Conservation (phyloP, 1,140 invertebrate genomes). For the Pissodes strobi region DNA sequence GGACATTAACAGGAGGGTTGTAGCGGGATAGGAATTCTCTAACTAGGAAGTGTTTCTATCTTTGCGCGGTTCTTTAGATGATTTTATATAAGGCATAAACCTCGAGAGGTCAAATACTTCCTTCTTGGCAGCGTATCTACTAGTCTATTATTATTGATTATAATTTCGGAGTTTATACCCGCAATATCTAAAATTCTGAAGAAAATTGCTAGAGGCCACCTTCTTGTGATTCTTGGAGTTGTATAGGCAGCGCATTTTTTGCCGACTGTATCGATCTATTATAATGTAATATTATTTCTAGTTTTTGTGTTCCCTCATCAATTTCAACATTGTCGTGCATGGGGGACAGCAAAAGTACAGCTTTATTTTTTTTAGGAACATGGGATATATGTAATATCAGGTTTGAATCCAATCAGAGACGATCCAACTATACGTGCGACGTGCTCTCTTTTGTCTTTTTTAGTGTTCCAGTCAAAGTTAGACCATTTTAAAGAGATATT, state of each 20-base stretch:
- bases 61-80: too few species aligned
- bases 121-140: too few species aligned
- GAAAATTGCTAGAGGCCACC: slow-evolving; percentile 61
- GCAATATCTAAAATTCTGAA: slow-evolving; percentile 60
- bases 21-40: too few species aligned
- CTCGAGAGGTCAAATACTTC: too few species aligned
- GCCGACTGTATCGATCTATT: slow-evolving; percentile 54
- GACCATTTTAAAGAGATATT: slow-evolving; percentile 41
- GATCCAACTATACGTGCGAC: slow-evolving; percentile 31
- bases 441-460: slow-evolving; percentile 47
- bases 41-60: too few species aligned
- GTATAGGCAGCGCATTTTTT: slow-evolving; percentile 35
- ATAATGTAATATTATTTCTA: slow-evolving; percentile 54
- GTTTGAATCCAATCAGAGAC: slow-evolving; percentile 45
- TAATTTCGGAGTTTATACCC: slow-evolving; percentile 58
- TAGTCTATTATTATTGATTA: too few species aligned
- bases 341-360: slow-evolving; percentile 46
- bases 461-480: slow-evolving; percentile 48
- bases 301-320: slow-evolving; percentile 45
- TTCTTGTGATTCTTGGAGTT: slow-evolving; percentile 56
- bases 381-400: slow-evolving; percentile 44
- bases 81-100: too few species aligned
- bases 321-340: slow-evolving; percentile 42
- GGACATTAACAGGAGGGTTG: too few species aligned
- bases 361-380: slow-evolving; percentile 47